Evolutionary conservation across 2,888 invertebrate genomes (phyloP).

Genomic region (Sthenelais limicola): DNA sequence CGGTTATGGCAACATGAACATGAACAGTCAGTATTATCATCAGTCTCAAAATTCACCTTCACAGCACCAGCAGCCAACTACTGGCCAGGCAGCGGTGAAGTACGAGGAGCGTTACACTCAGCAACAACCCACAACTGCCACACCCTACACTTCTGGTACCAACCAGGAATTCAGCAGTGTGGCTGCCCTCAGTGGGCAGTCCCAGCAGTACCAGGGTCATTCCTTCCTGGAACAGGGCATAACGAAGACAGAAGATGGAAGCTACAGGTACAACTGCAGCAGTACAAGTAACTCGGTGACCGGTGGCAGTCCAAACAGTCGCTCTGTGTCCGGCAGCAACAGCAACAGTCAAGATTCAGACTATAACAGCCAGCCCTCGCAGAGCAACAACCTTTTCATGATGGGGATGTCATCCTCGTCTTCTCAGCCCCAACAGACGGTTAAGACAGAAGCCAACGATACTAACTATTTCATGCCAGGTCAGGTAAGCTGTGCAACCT

Average conservation of each 20-base stretch:
- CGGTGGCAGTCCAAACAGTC: constrained; percentile 17
- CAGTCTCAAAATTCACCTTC: constrained; percentile 22
- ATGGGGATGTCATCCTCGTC: neutral
- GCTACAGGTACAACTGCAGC: constrained; percentile 22
- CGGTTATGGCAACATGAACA: constrained; percentile 21
- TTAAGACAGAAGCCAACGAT: constrained; percentile 8
- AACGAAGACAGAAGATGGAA: constrained; percentile 17
- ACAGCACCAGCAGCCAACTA: too few relatives aligned
- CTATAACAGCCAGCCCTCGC: constrained; percentile 11
- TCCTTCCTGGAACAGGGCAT: constrained; percentile 2
- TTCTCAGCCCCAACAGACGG: constrained; percentile 1
- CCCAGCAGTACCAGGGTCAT: constrained; percentile 13
- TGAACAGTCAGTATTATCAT: constrained; percentile 33
- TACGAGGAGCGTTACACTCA: constrained; percentile 5
- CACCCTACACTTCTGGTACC: too few relatives aligned
- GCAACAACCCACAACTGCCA: neutral
- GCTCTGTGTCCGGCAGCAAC: constrained; percentile 15
- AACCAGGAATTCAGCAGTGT: too few relatives aligned
- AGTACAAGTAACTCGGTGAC: neutral
- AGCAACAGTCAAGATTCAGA: constrained; percentile 31
- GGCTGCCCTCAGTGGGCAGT: too few relatives aligned
- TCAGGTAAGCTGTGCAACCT: constrained; percentile 1
- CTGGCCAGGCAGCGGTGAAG: too few relatives aligned
- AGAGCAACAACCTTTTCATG: neutral
- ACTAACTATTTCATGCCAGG: constrained; percentile 5